phyloP scores from a whole-genome alignment of 2,113 vertebrate genomes.

The Sylvicapra grimmia region DNA sequence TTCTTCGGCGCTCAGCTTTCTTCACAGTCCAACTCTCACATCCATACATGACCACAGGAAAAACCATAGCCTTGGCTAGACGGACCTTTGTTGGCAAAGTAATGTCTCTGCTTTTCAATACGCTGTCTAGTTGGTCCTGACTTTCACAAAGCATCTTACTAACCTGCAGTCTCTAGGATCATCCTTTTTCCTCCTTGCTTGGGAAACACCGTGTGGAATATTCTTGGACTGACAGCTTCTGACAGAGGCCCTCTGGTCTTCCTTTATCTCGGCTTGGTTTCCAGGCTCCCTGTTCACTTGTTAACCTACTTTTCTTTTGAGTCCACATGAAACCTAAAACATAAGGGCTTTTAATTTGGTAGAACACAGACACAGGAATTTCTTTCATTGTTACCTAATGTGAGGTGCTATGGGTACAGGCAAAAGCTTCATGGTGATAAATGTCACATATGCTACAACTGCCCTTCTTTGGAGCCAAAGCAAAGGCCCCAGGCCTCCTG shows the following conservation, averaged over 20 bases:
- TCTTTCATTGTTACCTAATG: neutral
- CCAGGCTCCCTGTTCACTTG: too few species aligned
- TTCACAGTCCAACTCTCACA: too few species aligned
- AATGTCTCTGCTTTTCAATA: too few species aligned
- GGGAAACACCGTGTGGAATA: neutral
- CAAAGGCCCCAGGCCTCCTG: accelerated
- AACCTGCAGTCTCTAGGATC: neutral
- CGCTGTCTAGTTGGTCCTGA: too few species aligned
- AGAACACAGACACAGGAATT: neutral
- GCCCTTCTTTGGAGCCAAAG: neutral
- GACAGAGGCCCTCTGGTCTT: neutral
- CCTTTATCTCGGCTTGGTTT: neutral
- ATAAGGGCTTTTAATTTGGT: neutral
- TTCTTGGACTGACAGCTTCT: neutral
- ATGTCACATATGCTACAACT: neutral
- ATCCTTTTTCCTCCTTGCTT: neutral
- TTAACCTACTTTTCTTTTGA: neutral
- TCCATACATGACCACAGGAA: too few species aligned
- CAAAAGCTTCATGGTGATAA: neutral
- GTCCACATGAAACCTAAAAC: neutral
- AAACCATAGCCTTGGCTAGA: too few species aligned
- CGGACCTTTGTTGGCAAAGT: too few species aligned
- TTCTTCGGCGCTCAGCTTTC: accelerated
- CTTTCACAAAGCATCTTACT: neutral
- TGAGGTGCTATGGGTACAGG: neutral